Evolutionary conservation across 2,888 invertebrate species (phyloP), one percentile per base, ranked within the genome.

Genomic region (Pseudanteris insignis): DNA sequence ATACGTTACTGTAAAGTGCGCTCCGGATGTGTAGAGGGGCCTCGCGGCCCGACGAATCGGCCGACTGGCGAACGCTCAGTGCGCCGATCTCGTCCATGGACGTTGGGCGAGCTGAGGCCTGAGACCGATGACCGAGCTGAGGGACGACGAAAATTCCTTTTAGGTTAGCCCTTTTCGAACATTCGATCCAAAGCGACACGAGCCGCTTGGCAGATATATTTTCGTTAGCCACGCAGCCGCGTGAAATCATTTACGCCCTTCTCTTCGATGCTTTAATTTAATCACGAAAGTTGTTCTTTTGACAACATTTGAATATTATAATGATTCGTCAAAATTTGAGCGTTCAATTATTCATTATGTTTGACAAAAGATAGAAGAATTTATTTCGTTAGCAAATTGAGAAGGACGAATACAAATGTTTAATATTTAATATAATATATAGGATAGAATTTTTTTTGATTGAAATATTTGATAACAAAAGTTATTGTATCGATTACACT

Each of bases 21-120:
- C 59, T 32, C 47, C 44, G 44, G 60, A 38, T 47, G 46, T 55
- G 48, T 64, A 51, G 50, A 58, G 58, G 63, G 63, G 65, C 55
- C 55, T 46, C 65, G 59, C 29, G 38, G 41, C 60, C 59, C 46
- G 46, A 48, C 61, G 51, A 15, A 51, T 37, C 29, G 51, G 30
- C 46, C 41, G 32, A 51, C 55, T 32, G 18, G 59, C 36, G n/a
- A n/a, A n/a, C n/a, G 38, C 57, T 62, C 61, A 55, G 55, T 55
- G 50, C 51, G 46, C 55, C 63, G 59, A 63, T 59, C 58, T 63
- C 55, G 51, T 59, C 63, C 54, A 46, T 54, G 54, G 55, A 59
- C 63, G 50, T 51, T 48, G 47, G 55, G 41, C 55, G 48, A 51
- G 40, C 46, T 34, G 62, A 47, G 55, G 57, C 57, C 46, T 34